phyloP scores from a whole-genome alignment of 2,797 vertebrate genomes.

The Mus minutoides region DNA sequence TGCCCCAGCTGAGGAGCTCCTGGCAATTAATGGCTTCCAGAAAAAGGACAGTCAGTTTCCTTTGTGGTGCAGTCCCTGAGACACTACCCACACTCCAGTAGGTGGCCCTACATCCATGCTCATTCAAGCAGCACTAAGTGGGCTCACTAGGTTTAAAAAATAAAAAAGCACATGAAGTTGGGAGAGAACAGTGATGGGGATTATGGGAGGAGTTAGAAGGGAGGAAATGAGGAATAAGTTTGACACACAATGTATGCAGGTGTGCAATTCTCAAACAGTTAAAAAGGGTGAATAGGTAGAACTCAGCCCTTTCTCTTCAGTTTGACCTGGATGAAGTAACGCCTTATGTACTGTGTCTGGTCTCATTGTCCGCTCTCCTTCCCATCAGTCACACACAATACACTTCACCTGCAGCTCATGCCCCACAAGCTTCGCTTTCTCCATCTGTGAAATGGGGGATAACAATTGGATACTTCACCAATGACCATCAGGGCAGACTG shows the following conservation, averaged over 20 bases:
- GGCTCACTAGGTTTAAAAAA: neutral
- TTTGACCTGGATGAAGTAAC: neutral
- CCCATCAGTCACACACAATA: rapidly evolving
- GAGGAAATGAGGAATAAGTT: neutral
- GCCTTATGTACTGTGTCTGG: neutral
- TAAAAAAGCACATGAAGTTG: neutral
- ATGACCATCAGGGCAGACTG: rapidly evolving
- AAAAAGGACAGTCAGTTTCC: neutral
- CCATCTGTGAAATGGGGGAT: neutral
- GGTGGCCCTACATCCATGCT: neutral
- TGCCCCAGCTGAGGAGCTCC: neutral
- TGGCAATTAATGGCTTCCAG: neutral
- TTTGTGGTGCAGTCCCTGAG: neutral
- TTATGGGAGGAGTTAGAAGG: neutral
- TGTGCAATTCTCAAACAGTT: neutral
- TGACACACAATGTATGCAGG: neutral
- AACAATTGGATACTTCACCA: neutral
- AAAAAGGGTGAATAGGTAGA: too few relatives aligned
- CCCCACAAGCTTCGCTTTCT: neutral
- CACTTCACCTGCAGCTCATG: too few relatives aligned
- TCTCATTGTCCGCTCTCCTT: neutral
- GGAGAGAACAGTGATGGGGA: neutral
- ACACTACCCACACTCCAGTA: neutral
- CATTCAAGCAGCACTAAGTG: neutral
- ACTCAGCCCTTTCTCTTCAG: neutral